Evolutionary conservation across 1,140 invertebrate genomes (phyloP).

Genomic region (Ephestia elutella): DNA sequence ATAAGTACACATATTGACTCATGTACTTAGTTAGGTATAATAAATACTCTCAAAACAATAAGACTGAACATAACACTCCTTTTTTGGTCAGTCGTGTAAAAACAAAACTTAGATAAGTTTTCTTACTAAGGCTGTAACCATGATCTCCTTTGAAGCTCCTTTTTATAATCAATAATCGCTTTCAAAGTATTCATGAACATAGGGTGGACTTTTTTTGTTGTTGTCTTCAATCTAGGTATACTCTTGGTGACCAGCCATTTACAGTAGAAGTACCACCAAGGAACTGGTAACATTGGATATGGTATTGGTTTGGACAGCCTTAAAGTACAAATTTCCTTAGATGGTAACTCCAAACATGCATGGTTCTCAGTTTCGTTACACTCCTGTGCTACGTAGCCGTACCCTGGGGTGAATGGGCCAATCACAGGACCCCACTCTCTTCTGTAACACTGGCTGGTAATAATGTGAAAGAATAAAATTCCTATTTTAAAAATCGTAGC

Average conservation of each 20-base stretch:
- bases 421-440: conserved; percentile 24
- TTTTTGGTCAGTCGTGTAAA: no score
- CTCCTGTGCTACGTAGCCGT: conserved; percentile 16
- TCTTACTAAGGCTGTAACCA: not conserved
- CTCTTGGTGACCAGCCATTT: conserved; percentile 15
- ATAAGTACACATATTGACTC: no score
- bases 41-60: no score
- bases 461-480: not conserved
- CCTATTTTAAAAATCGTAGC: not conserved
- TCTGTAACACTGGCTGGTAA: not conserved
- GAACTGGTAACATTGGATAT: conserved; percentile 24
- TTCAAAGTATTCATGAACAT: conserved; percentile 25
- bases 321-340: conserved; percentile 28
- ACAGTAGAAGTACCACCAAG: conserved; percentile 42
- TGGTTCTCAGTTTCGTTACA: conserved; percentile 16
- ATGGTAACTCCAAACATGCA: conserved; percentile 29
- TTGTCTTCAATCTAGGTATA: conserved; percentile 2
- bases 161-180: conserved; percentile 20
- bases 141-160: not conserved
- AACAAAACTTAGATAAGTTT: no score
- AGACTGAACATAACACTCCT: no score
- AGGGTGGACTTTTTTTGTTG: conserved; percentile 23
- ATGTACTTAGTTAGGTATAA: no score
- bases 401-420: conserved; percentile 18
- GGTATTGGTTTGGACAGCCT: conserved; percentile 21